Percentiles rank a stretch among this genome's conserved stretches.
Evolutionary conservation across 1,140 invertebrate genomes (phyloP).

Genomic region (Drosophila sp.): DNA sequence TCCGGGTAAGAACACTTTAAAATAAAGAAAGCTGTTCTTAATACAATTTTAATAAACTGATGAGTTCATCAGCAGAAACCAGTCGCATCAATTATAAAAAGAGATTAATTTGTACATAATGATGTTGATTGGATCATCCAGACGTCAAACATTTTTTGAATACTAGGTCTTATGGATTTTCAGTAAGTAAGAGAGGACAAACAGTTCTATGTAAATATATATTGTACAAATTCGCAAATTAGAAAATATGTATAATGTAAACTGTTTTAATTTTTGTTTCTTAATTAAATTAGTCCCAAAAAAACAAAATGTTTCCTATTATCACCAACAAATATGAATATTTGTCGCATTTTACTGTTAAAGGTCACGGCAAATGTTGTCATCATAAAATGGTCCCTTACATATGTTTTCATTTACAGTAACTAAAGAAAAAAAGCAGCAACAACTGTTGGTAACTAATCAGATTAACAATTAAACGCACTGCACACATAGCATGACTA

Average conservation of each 20-base stretch:
- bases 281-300: too few relatives aligned
- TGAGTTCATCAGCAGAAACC: conserved; percentile 16
- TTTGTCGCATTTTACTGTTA: too few relatives aligned
- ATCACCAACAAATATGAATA: too few relatives aligned
- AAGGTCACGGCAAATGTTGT: too few relatives aligned
- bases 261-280: too few relatives aligned
- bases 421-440: not conserved
- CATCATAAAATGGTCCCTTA: too few relatives aligned
- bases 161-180: too few relatives aligned
- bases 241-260: too few relatives aligned
- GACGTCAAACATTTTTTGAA: conserved; percentile 15
- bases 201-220: not conserved
- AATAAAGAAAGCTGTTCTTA: not conserved
- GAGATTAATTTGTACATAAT: conserved; percentile 11
- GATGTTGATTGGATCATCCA: conserved; percentile 12
- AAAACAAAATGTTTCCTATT: too few relatives aligned
- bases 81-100: not conserved
- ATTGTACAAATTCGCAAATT: too few relatives aligned
- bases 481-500: conserved; percentile 27
- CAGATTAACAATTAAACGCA: conserved; percentile 36
- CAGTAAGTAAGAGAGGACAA: not conserved
- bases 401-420: too few relatives aligned
- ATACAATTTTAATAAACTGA: conserved; percentile 6
- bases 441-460: conserved; percentile 7
- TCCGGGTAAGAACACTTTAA: not conserved